Evolutionary conservation across 2,888 invertebrate genomes (phyloP), one percentile per base, ranked within the genome.

Genomic region (Sthenelais limicola): DNA sequence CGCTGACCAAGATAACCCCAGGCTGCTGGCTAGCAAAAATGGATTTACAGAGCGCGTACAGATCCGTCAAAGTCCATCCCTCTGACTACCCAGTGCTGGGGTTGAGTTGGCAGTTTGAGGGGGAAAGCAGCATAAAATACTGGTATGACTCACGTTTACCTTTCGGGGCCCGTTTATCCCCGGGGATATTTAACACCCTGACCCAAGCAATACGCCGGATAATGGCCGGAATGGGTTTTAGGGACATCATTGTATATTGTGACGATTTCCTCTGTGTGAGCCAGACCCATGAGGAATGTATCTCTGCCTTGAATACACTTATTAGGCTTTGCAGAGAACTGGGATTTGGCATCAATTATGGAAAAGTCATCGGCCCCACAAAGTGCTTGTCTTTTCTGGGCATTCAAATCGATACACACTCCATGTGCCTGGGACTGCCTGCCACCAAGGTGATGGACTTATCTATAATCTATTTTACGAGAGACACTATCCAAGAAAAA

Each of bases 311-410:
- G 12, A 56, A 56, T 30, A 28, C 28, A 7, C 26, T 56, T 28
- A 21, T 56, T 5, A 56, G 7, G 5, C 7, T 56, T 7, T 30
- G 24, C 4, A 3, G 56, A 18, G 3, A 56, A 56, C 30, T 56
- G 18, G 56, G 56, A 21, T 26, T 56, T 5, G 30, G 56, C 30
- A 56, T 56, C 4, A 56, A 56, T 18, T 56, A 28, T 18, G 30
- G 18, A 4, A 56, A 56, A 56, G 56, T 56, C 4, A 56, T 56
- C 18, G 56, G 30, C 24, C 56, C 56, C 3, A 18, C 18, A 24
- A 56, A 56, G 30, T 56, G 56, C 28, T 30, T 56, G 5, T 28
- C 56, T 24, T 56, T 26, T 26, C 26, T 56, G 3, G 56, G 56
- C 30, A 28, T 56, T 28, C 5, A 56, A 56, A 56, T 56, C 18